These are phyloP conservation scores for Nebria ingens DNA, from an alignment of 1,140 invertebrate species.

Conservation along the genomic window DNA sequence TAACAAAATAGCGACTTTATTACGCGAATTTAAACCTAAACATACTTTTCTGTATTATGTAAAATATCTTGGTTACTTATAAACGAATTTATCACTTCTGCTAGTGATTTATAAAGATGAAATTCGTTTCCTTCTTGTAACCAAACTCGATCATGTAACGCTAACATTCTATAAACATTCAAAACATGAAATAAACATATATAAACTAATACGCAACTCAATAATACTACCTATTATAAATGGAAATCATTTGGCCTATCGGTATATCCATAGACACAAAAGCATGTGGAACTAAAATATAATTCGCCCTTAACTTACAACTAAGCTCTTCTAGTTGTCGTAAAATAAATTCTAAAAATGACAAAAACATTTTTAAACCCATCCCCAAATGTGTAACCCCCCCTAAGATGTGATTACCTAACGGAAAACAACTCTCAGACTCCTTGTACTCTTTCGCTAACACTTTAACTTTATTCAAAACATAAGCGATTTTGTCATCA, in stretches of 20 bases:
- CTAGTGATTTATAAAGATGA: slow-evolving; percentile 59
- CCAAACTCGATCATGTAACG: slow-evolving; percentile 65
- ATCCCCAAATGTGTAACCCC: slow-evolving; percentile 16
- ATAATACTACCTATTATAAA: slow-evolving; percentile 41
- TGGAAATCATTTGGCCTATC: slow-evolving; percentile 58
- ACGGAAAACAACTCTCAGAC: slow-evolving; percentile 63
- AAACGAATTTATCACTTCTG: slow-evolving; percentile 51
- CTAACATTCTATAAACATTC: slow-evolving; percentile 60
- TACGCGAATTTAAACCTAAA: slow-evolving; percentile 26
- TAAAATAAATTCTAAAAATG: slow-evolving; percentile 56
- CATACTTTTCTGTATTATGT: slow-evolving; percentile 42
- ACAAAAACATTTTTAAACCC: slow-evolving; percentile 20
- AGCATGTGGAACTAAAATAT: slow-evolving; percentile 55
- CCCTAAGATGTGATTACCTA: slow-evolving; percentile 39
- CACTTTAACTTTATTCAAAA: slow-evolving; percentile 62
- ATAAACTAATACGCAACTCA: slow-evolving; percentile 10
- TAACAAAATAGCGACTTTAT: slow-evolving; percentile 23
- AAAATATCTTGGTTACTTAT: slow-evolving; percentile 41
- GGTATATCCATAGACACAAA: slow-evolving; percentile 58
- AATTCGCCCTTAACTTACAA: slow-evolving; percentile 54
- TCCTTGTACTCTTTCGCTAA: slow-evolving; percentile 61
- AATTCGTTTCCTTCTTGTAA: slow-evolving; percentile 65
- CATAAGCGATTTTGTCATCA: slow-evolving; percentile 52
- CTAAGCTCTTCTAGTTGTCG: slow-evolving; percentile 63
- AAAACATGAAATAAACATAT: slow-evolving; percentile 23